phyloP scores from a whole-genome alignment of 92 coral and sea anemone species.

The Desmophyllum pertusum region DNA sequence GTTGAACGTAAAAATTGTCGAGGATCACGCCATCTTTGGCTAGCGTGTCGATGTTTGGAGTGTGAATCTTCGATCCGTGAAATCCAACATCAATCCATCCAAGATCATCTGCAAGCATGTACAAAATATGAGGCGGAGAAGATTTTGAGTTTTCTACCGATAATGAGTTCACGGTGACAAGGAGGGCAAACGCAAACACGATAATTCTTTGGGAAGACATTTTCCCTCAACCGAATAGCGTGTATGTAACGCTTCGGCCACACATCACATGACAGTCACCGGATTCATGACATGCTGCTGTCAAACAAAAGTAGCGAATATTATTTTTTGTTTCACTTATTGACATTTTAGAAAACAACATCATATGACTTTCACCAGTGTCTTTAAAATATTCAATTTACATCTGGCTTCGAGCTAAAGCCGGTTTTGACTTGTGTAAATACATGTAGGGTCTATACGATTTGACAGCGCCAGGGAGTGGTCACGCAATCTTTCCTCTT shows the following conservation, averaged over 20 bases:
- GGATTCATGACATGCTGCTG: no score
- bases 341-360: no score
- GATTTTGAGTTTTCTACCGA: not conserved
- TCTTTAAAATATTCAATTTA: no score
- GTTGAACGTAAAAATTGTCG: slow-evolving; percentile 72
- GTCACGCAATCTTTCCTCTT: no score
- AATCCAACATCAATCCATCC: slow-evolving; percentile 79
- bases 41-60: slow-evolving; percentile 73
- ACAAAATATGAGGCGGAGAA: slow-evolving; percentile 12
- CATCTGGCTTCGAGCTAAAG: no score
- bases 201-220: not conserved
- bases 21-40: slow-evolving; percentile 70
- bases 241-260: not conserved
- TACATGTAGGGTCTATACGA: no score
- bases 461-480: no score
- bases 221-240: not conserved
- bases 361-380: no score
- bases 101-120: slow-evolving; percentile 30
- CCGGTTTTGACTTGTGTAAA: no score
- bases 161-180: not conserved
- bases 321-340: no score
- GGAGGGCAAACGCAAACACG: not conserved
- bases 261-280: not conserved
- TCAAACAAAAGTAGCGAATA: no score
- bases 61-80: slow-evolving; percentile 69